Percentiles rank a stretch among this genome's conserved stretches.
These are phyloP conservation scores for Glossophaga mutica DNA, from an alignment of 2,797 vertebrate genomes.

Conservation along the genomic window DNA sequence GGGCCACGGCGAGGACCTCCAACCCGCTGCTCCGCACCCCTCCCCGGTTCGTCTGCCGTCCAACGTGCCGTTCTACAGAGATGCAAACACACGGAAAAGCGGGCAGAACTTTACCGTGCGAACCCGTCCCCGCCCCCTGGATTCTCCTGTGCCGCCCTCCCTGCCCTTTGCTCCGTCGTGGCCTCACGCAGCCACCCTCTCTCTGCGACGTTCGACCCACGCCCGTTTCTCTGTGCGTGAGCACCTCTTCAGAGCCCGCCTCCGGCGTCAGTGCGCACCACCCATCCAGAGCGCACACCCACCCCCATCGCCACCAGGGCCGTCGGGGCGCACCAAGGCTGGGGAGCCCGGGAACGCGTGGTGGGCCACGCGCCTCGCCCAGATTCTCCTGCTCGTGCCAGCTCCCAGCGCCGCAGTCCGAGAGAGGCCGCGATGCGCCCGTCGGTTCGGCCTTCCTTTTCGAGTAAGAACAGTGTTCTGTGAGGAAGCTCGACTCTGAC, in stretches of 20 bases:
- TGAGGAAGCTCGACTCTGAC: background rate
- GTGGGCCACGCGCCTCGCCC: background rate
- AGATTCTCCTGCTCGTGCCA: background rate
- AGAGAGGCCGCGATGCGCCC: background rate
- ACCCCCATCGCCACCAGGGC: background rate
- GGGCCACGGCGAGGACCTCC: background rate
- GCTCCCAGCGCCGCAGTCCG: background rate
- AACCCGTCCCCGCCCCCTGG: rapidly evolving
- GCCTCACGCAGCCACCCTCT: rapidly evolving
- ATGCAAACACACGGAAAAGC: no score
- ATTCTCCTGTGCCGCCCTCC: rapidly evolving
- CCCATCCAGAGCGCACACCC: no score
- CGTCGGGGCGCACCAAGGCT: background rate
- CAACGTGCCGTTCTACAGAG: background rate
- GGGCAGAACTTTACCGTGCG: no score
- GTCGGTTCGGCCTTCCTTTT: background rate
- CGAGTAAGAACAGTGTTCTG: no score
- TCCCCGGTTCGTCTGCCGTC: background rate
- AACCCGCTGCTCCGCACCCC: rapidly evolving
- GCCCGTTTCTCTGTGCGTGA: no score
- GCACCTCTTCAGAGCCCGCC: background rate
- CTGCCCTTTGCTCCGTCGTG: rapidly evolving
- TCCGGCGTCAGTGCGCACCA: background rate
- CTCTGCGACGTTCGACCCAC: background rate
- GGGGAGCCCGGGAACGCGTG: no score